Percentiles rank a stretch among this genome's conserved stretches.
Conservation (phyloP, 2,797 vertebrate species). For the Dendrocincla tyrannina region DNA sequence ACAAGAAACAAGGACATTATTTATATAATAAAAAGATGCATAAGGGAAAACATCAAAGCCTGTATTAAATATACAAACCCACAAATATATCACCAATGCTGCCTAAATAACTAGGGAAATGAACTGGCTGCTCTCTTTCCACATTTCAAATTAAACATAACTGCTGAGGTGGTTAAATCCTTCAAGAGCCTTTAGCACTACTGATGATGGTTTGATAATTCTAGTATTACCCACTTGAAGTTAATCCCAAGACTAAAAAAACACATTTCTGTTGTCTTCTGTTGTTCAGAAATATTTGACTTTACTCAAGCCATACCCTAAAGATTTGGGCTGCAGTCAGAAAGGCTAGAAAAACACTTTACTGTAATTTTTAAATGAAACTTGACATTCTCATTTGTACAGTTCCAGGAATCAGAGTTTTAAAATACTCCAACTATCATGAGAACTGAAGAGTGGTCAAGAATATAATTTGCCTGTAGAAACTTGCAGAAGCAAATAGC, state of each 20-base stretch:
- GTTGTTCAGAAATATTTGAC: not conserved
- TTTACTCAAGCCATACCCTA: not conserved
- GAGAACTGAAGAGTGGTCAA: constrained; percentile 28
- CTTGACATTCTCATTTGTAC: not conserved
- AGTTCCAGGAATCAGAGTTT: not conserved
- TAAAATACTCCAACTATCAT: not conserved
- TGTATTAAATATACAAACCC: constrained; percentile 21
- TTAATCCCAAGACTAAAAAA: not conserved
- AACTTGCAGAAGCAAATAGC: not conserved
- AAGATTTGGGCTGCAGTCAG: not conserved
- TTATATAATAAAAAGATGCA: constrained; percentile 63
- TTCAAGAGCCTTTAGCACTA: not conserved
- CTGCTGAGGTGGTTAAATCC: constrained; percentile 22
- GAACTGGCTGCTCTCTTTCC: constrained; percentile 9
- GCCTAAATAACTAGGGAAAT: constrained; percentile 38
- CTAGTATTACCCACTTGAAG: not conserved
- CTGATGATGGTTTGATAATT: not conserved
- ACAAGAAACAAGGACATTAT: constrained; percentile 49
- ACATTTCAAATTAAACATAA: not conserved
- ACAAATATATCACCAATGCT: constrained; percentile 32
- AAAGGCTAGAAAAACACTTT: not conserved
- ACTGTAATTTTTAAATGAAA: not conserved
- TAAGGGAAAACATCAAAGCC: constrained; percentile 62
- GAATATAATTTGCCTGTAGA: not conserved
- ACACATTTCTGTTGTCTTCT: not conserved